Conservation (phyloP, 1,140 invertebrate genomes). For the Laupala kohalensis region DNA sequence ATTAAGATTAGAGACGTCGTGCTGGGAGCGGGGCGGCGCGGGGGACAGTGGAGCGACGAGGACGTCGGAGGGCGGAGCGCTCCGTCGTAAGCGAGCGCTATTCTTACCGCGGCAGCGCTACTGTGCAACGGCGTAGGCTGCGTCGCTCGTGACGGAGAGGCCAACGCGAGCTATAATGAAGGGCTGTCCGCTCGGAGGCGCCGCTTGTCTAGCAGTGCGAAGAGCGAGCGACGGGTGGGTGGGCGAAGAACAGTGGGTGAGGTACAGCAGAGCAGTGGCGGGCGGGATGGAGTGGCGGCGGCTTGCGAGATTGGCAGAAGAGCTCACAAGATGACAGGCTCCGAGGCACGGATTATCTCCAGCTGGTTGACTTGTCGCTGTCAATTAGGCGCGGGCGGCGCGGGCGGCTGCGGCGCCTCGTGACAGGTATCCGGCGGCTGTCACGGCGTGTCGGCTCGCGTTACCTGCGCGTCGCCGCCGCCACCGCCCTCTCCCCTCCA, state of each 20-base stretch:
- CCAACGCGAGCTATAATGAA: not conserved
- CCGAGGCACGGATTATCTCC: constrained; percentile 14
- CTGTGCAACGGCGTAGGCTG: not conserved
- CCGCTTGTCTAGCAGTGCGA: not conserved
- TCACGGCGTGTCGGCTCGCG: constrained; percentile 20
- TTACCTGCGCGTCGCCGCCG: constrained; percentile 23
- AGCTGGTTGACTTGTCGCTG: constrained; percentile 22
- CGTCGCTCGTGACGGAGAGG: too few relatives aligned
- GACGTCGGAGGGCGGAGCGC: too few relatives aligned
- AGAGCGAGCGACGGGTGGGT: not conserved
- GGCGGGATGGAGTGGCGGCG: not conserved
- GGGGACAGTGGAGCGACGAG: not conserved
- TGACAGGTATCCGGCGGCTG: constrained; percentile 1
- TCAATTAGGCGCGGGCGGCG: constrained; percentile 1
- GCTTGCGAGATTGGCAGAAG: constrained; percentile 15
- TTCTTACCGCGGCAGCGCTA: not conserved
- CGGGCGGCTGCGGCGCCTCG: not conserved
- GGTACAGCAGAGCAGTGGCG: not conserved
- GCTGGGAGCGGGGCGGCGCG: too few relatives aligned
- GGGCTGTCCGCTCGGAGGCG: not conserved
- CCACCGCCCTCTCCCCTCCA: not conserved
- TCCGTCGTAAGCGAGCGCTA: too few relatives aligned
- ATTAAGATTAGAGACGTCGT: not conserved
- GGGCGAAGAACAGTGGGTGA: too few relatives aligned
- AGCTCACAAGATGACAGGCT: constrained; percentile 18